These are phyloP conservation scores for Vireo griseus DNA, from an alignment of 2,797 vertebrate genomes.

Conservation along the genomic window DNA sequence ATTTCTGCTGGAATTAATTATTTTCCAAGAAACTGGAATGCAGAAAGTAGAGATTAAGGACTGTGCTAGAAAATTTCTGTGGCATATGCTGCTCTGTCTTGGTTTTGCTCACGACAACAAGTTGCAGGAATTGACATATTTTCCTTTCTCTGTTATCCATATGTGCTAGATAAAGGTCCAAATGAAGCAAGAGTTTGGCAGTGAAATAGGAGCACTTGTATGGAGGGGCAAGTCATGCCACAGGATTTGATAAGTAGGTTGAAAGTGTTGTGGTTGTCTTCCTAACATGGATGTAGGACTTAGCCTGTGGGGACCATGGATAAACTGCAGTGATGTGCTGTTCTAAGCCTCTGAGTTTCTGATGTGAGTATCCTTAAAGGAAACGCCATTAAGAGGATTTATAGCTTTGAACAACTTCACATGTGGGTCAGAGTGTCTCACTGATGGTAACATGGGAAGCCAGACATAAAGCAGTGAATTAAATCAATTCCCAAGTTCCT, in stretches of 20 bases:
- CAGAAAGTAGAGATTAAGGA: not conserved
- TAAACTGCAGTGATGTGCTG: not conserved
- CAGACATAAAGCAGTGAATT: not conserved
- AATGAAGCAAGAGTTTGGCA: not conserved
- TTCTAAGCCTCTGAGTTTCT: not conserved
- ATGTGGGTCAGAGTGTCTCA: rapidly evolving
- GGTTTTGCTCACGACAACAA: rapidly evolving
- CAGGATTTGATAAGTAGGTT: not conserved
- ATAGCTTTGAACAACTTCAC: not conserved
- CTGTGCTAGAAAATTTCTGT: not conserved
- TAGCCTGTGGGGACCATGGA: rapidly evolving
- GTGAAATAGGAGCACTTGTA: not conserved
- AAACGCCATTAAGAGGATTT: not conserved
- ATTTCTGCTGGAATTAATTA: not conserved
- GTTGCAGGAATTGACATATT: not conserved
- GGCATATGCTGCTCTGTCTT: not conserved
- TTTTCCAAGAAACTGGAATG: not conserved
- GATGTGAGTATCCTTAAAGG: not conserved
- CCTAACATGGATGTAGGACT: not conserved
- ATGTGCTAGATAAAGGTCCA: not conserved
- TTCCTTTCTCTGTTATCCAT: not conserved
- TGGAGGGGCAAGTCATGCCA: not conserved
- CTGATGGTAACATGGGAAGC: not conserved
- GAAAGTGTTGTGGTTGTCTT: not conserved
- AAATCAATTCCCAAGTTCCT: not conserved